Percentiles rank a stretch among this genome's conserved stretches.
These are phyloP conservation scores for Cephus nigrinus DNA, from an alignment of 2,888 invertebrate species.

Conservation along the genomic window DNA sequence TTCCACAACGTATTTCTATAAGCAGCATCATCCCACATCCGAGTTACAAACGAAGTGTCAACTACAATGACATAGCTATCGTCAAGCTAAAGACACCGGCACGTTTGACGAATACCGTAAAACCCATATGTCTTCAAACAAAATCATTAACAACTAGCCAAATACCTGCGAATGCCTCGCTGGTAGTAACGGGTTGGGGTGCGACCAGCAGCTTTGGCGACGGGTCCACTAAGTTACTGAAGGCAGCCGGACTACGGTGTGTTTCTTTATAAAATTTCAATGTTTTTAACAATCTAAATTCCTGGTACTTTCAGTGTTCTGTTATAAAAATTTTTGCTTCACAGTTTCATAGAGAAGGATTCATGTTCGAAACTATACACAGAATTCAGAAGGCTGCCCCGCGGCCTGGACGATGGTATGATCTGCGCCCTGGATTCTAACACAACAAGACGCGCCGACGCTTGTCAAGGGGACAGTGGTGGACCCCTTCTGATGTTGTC, in stretches of 20 bases:
- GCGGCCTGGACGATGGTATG: conserved; percentile 49
- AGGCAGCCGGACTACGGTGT: conserved; percentile 49
- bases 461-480: conserved; percentile 58
- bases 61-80: conserved; percentile 55
- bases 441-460: conserved; percentile 39
- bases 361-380: conserved; percentile 39
- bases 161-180: conserved; percentile 25
- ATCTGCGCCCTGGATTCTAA: conserved; percentile 51
- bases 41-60: conserved; percentile 40
- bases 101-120: conserved; percentile 35
- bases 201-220: conserved; percentile 30
- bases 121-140: conserved; percentile 54
- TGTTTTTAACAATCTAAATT: background rate
- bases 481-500: conserved; percentile 51
- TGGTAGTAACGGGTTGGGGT: conserved; percentile 56
- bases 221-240: conserved; percentile 39
- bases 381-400: conserved; percentile 36
- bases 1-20: conserved; percentile 44
- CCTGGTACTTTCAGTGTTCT: background rate
- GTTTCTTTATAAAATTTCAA: conserved; percentile 9
- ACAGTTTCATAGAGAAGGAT: conserved; percentile 39
- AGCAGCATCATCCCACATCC: conserved; percentile 46
- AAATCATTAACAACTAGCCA: conserved; percentile 31
- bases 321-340: background rate
- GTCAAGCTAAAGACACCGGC: conserved; percentile 40